Evolutionary conservation across 2,888 invertebrate species (phyloP).

Genomic region (Lochmaea crataegi): DNA sequence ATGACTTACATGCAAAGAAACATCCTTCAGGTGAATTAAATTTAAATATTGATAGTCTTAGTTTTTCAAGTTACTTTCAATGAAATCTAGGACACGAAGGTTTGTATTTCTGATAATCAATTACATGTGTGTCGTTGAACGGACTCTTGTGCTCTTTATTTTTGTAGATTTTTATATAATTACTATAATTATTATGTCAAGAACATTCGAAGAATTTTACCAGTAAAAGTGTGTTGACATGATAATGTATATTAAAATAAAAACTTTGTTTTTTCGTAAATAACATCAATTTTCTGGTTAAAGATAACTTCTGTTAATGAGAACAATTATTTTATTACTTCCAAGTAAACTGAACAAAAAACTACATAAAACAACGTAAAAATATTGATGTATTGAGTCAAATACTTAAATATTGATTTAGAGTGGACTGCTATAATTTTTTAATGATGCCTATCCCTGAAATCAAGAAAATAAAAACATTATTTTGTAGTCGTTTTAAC

Average conservation of each 20-base stretch:
- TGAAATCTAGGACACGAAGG: conserved; percentile 15
- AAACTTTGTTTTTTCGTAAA: neutral
- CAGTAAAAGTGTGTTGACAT: neutral
- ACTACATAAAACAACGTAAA: no score
- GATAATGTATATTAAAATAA: neutral
- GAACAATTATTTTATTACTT: neutral
- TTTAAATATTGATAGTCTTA: conserved; percentile 9
- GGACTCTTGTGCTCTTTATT: conserved; percentile 8
- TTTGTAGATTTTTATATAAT: neutral
- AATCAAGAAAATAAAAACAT: no score
- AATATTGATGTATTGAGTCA: no score
- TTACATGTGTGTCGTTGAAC: neutral
- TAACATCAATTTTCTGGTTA: neutral
- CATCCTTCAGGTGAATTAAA: conserved; percentile 13
- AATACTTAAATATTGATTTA: no score
- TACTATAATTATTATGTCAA: conserved; percentile 11
- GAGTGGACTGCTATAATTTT: no score
- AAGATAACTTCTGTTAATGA: neutral
- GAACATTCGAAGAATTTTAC: conserved; percentile 4
- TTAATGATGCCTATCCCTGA: no score
- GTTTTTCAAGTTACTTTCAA: conserved; percentile 8
- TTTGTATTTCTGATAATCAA: conserved; percentile 4
- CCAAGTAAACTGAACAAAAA: no score
- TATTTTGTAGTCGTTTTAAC: no score
- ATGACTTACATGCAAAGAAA: conserved; percentile 4